Evolutionary conservation across 2,113 vertebrate genomes (phyloP), one percentile per base, ranked within the genome.

Genomic region (Polypterus bichir): DNA sequence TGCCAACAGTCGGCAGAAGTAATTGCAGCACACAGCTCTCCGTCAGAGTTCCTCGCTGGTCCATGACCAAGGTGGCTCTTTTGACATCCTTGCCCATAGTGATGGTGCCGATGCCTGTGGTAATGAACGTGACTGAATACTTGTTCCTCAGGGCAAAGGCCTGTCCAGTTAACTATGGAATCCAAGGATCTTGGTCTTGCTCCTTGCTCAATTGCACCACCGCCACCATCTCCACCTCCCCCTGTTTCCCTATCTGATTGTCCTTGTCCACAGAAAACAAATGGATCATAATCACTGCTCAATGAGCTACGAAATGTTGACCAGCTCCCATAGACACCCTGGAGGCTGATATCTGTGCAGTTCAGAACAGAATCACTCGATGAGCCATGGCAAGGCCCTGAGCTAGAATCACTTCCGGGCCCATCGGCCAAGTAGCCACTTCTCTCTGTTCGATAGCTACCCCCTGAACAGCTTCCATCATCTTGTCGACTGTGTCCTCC

Each of bases 341-440:
- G 93, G 62, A 97, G 82, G 63, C 95, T 98, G 68, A 97, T 7
- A 0, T 98, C 94, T 0, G 96, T 97, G 75, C 94, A 98, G 74
- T 97, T 97, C 65, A 97, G 76, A 65, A 97, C 83, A 0, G 94
- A 98, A 81, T 99, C 96, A 48, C 96, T 98, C 66, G 96, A 98
- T 48, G 94, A 97, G 55, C 92, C 92, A 0, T 97, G 91, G 69
- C 93, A 98, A 8, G 94, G 94, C 46, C 96, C 94, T 0, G 96
- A 98, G 74, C 96, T 97, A 70, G 93, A 96, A 81, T 99, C 95
- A 0, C 94, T 99, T 9, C 89, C 95, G 0, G 96, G 94, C 66
- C 92, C 93, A 0, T 99, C 95, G 0, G 95, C 91, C 71, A 96
- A 70, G 73, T 99, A 99, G 51, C 96, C 96, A 0, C 96, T 99